Evolutionary conservation across 1,140 invertebrate genomes (phyloP).

Genomic region (Sinonovacula constricta): DNA sequence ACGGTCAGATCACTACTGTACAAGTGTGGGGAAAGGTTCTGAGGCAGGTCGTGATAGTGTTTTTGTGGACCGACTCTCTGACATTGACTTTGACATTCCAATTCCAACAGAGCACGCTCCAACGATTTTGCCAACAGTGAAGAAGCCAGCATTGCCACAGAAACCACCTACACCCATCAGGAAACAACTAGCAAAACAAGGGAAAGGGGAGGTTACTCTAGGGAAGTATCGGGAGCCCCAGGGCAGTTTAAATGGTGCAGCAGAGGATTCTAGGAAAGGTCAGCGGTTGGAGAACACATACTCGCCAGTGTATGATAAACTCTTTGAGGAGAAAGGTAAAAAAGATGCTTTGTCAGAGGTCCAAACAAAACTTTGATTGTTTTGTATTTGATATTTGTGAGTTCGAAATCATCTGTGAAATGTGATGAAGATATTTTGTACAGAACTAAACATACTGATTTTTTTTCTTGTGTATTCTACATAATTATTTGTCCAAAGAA

Average conservation of each 20-base stretch:
- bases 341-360: too few relatives aligned
- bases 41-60: slow-evolving; percentile 18
- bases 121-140: slow-evolving; percentile 11
- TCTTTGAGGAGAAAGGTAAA: too few relatives aligned
- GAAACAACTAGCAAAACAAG: not conserved
- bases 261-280: slow-evolving; percentile 22
- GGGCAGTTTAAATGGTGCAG: slow-evolving; percentile 27
- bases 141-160: not conserved
- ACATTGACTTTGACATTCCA: too few relatives aligned
- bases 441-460: too few relatives aligned
- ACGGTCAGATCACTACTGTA: slow-evolving; percentile 10
- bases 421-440: too few relatives aligned
- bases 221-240: slow-evolving; percentile 29
- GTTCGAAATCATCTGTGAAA: too few relatives aligned
- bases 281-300: too few relatives aligned
- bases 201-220: slow-evolving; percentile 10
- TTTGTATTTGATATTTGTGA: too few relatives aligned
- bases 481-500: too few relatives aligned
- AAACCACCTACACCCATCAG: not conserved
- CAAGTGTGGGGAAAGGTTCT: slow-evolving; percentile 17
- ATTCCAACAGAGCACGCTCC: slow-evolving; percentile 40
- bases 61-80: slow-evolving; percentile 17
- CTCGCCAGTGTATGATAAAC: slow-evolving; percentile 46
- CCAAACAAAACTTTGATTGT: slow-evolving; percentile 41
- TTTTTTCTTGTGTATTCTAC: too few relatives aligned